These are phyloP conservation scores for Vidua chalybeata DNA, from an alignment of 2,113 vertebrate species.

Conservation along the genomic window DNA sequence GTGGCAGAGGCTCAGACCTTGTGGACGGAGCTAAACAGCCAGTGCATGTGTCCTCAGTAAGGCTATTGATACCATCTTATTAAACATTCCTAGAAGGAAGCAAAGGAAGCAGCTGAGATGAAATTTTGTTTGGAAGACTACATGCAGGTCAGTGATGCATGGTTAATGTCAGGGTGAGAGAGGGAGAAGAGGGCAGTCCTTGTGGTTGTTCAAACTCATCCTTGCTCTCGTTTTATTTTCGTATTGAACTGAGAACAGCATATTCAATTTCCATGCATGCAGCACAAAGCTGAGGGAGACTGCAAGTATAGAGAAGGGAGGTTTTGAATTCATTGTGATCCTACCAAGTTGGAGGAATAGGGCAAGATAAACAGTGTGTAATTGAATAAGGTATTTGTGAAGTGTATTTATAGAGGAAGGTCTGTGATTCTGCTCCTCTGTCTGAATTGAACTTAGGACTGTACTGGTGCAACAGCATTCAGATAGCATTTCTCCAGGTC, in stretches of 20 bases:
- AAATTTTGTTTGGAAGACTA: neutral
- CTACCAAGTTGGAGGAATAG: neutral
- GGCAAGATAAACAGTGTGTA: neutral
- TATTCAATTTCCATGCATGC: neutral
- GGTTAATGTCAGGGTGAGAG: neutral
- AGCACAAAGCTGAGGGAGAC: neutral
- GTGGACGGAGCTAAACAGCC: neutral
- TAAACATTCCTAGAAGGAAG: neutral
- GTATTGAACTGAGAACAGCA: neutral
- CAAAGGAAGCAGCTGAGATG: neutral
- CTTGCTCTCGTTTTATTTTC: neutral
- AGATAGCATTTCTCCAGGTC: neutral
- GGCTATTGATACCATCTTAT: neutral
- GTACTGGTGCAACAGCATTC: rapidly evolving
- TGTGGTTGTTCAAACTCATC: rapidly evolving
- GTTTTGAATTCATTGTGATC: neutral
- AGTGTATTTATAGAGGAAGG: neutral
- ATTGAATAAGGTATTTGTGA: neutral
- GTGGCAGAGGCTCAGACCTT: neutral
- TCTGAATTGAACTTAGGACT: neutral
- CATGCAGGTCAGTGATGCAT: rapidly evolving
- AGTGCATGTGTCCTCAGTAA: neutral
- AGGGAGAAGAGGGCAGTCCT: neutral
- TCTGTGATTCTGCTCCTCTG: neutral
- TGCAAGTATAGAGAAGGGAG: neutral